Evolutionary conservation across 2,113 vertebrate species (phyloP).

Genomic region (Sus scrofa): T2T-Sscrofa CM000813.6:41210501-41211000

Average conservation of each 20-base stretch:
- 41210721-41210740: neutral
- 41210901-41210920: neutral
- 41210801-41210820: too few species aligned
- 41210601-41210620: neutral
- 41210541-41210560: neutral
- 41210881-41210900: neutral
- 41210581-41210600: neutral
- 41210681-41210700: conserved; percentile 20
- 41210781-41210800: neutral
- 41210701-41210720: neutral
- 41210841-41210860: neutral
- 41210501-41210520: conserved; percentile 15
- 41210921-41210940: neutral
- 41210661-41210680: neutral
- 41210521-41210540: neutral
- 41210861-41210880: neutral
- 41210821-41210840: neutral
- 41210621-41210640: neutral
- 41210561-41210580: fast-evolving
- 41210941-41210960: neutral
- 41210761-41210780: neutral
- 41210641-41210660: neutral
- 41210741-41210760: neutral
- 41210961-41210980: neutral
- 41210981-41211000: neutral